Evolutionary conservation across 2,797 vertebrate genomes (phyloP).

Genomic region (Pelodytes ibericus): DNA sequence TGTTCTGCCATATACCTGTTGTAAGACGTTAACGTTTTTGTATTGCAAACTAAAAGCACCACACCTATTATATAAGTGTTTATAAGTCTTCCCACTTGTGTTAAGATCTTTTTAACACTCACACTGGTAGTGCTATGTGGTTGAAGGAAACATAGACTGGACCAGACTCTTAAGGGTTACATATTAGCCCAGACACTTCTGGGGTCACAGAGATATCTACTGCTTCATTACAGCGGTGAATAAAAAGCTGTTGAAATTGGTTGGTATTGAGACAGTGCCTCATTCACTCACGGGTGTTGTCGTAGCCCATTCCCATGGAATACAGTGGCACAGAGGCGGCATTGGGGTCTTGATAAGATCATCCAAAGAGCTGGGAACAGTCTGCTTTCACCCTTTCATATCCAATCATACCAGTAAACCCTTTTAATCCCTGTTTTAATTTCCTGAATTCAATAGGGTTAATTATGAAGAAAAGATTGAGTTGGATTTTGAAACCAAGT

Average conservation of each 20-base stretch:
- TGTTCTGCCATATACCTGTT: too few relatives aligned
- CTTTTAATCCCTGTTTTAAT: conserved; percentile 12
- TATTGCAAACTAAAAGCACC: too few relatives aligned
- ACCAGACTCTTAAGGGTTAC: not conserved
- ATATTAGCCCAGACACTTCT: not conserved
- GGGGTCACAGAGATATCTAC: conserved; percentile 17
- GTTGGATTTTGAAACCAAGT: not conserved
- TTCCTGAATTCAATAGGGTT: conserved; percentile 9
- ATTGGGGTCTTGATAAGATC: conserved; percentile 41
- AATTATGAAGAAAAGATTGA: conserved; percentile 17
- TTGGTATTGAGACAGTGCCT: conserved; percentile 28
- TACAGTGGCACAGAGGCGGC: conserved; percentile 30
- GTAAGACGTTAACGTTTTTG: too few relatives aligned
- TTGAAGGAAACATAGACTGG: too few relatives aligned
- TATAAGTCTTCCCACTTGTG: too few relatives aligned
- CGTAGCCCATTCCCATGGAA: conserved; percentile 39
- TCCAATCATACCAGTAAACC: not conserved
- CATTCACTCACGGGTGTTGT: conserved; percentile 11
- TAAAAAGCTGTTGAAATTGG: conserved; percentile 44
- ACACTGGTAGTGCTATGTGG: too few relatives aligned
- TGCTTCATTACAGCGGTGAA: conserved; percentile 47
- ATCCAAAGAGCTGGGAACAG: conserved; percentile 12
- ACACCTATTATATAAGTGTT: too few relatives aligned
- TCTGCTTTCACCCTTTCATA: conserved; percentile 5
- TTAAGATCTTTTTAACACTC: too few relatives aligned